Evolutionary conservation across 2,888 invertebrate species (phyloP).

Genomic region (Lordiphosa andalusiaca): DNA sequence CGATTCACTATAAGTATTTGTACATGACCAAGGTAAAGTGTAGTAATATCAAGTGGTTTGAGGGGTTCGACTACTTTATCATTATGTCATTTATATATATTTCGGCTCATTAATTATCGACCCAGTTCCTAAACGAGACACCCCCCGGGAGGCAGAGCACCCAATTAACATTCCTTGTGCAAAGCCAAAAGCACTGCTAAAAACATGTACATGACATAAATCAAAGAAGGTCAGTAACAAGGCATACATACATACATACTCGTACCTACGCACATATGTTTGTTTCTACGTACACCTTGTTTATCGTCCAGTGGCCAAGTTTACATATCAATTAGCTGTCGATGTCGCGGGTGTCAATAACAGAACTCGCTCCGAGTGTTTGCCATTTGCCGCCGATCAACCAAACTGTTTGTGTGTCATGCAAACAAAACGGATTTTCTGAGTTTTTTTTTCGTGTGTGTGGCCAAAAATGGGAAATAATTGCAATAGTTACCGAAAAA

Average conservation of each 20-base stretch:
- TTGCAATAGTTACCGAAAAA: too few species aligned
- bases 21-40: too few species aligned
- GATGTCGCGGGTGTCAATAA: neutral
- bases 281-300: conserved; percentile 1
- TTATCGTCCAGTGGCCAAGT: conserved; percentile 39
- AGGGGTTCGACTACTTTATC: too few species aligned
- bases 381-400: conserved; percentile 14
- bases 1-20: too few species aligned
- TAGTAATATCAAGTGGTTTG: too few species aligned
- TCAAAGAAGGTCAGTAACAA: conserved; percentile 48
- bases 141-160: neutral
- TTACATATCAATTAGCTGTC: conserved; percentile 62
- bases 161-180: conserved; percentile 49
- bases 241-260: conserved; percentile 8
- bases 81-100: too few species aligned
- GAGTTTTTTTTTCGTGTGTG: too few species aligned
- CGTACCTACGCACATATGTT: conserved; percentile 6
- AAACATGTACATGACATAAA: conserved; percentile 21
- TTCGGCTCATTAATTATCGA: neutral
- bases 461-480: too few species aligned
- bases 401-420: too few species aligned
- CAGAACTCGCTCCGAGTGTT: neutral
- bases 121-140: conserved; percentile 24
- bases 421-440: too few species aligned
- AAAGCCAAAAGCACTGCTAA: conserved; percentile 15